phyloP scores from a whole-genome alignment of 2,888 invertebrate genomes.

The Augiades crinisus region DNA sequence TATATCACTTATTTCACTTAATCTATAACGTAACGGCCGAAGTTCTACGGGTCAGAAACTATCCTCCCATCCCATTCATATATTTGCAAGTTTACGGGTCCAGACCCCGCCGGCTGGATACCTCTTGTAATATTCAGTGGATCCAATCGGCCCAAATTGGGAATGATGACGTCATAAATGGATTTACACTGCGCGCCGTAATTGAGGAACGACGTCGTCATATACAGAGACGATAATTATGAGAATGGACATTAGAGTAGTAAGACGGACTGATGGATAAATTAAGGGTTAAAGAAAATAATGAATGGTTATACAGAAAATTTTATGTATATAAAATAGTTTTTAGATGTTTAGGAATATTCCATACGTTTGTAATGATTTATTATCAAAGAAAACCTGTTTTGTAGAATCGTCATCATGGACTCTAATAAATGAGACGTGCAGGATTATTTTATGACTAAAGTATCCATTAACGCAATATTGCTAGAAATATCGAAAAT shows the following conservation, averaged over 20 bases:
- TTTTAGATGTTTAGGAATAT: too few species aligned
- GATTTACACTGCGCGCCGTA: conserved; percentile 14
- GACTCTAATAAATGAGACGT: too few species aligned
- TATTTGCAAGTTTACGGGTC: conserved; percentile 24
- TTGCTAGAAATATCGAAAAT: too few species aligned
- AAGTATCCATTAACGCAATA: too few species aligned
- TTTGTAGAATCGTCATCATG: too few species aligned
- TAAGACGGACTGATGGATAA: conserved; percentile 3
- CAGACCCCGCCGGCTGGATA: conserved; percentile 4
- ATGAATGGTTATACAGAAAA: too few species aligned
- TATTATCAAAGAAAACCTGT: too few species aligned
- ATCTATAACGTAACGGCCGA: conserved; percentile 11
- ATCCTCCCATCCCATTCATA: conserved; percentile 19
- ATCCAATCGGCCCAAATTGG: conserved; percentile 25
- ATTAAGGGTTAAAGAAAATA: neutral
- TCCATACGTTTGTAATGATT: too few species aligned
- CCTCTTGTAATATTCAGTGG: conserved; percentile 28
- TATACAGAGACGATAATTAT: conserved; percentile 13
- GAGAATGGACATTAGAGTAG: neutral
- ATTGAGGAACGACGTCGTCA: conserved; percentile 16
- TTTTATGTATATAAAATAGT: too few species aligned
- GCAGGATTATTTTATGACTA: too few species aligned
- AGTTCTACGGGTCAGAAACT: conserved; percentile 19
- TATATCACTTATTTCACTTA: neutral
- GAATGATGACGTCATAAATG: conserved; percentile 24